Conservation (phyloP, 2,888 invertebrate genomes). For the Keiferia lycopersicella region DNA sequence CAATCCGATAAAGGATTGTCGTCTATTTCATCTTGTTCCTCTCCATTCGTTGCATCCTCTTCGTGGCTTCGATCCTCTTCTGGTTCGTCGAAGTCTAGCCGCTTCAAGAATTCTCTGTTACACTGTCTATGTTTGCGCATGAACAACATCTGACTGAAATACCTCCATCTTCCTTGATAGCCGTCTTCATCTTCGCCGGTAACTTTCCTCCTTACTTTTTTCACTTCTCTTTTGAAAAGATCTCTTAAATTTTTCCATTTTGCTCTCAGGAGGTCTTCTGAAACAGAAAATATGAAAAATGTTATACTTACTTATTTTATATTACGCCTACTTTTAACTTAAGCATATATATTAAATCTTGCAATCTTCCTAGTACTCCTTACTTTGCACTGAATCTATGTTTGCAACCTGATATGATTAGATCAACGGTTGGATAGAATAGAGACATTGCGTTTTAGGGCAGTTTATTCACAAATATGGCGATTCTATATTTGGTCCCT, state of each 20-base stretch:
- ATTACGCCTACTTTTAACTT: no score
- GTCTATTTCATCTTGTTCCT: conserved; percentile 24
- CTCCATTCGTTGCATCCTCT: conserved; percentile 24
- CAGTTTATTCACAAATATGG: no score
- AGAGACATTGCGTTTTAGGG: no score
- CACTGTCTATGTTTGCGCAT: conserved; percentile 32
- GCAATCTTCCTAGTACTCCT: no score
- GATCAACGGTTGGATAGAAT: no score
- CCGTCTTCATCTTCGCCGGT: not conserved
- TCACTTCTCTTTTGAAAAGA: conserved; percentile 48
- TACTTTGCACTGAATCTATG: no score
- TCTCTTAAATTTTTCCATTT: conserved; percentile 63
- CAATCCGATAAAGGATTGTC: not conserved
- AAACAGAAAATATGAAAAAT: conserved; percentile 32
- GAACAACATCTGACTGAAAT: conserved; percentile 47
- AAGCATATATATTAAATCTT: no score
- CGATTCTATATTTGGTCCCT: no score
- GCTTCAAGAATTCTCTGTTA: conserved; percentile 10
- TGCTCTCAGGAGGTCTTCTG: conserved; percentile 46
- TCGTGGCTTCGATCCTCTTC: conserved; percentile 33
- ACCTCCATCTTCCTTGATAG: conserved; percentile 48
- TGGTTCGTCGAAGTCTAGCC: conserved; percentile 21
- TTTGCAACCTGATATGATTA: no score
- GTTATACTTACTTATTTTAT: no score
- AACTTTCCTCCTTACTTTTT: conserved; percentile 30